phyloP scores from a whole-genome alignment of 2,888 invertebrate species.

The Phrixothrix hirtus region DNA sequence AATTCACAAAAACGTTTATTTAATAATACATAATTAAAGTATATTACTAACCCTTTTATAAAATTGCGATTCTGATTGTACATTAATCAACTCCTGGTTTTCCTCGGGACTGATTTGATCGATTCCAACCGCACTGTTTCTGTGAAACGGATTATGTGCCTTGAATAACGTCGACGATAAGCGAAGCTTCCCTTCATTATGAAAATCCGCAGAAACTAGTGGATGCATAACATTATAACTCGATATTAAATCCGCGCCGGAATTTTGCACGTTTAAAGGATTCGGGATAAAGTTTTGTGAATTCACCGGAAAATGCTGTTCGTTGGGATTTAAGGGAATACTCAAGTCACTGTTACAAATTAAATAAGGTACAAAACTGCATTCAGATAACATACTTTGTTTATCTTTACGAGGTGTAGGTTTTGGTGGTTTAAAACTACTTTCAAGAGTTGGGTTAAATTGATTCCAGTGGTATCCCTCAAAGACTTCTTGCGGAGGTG shows the following conservation, averaged over 20 bases:
- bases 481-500: constrained; percentile 47
- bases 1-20: too few relatives aligned
- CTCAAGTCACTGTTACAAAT: too few relatives aligned
- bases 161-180: constrained; percentile 21
- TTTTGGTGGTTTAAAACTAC: too few relatives aligned
- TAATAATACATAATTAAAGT: too few relatives aligned
- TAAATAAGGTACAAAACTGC: constrained; percentile 2
- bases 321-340: too few relatives aligned
- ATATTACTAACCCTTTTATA: constrained; percentile 27
- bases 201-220: constrained; percentile 34
- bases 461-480: too few relatives aligned
- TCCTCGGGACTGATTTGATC: constrained; percentile 5
- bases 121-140: constrained; percentile 11
- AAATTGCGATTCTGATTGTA: constrained; percentile 18
- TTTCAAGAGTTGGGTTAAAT: too few relatives aligned
- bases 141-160: constrained; percentile 32
- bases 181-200: constrained; percentile 11
- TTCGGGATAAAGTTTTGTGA: constrained; percentile 10
- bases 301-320: neutral
- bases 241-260: constrained; percentile 38
- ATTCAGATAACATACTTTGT: too few relatives aligned
- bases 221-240: constrained; percentile 35
- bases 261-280: constrained; percentile 29
- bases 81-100: constrained; percentile 12
- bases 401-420: too few relatives aligned